Evolutionary conservation across 2,113 vertebrate genomes (phyloP).

Genomic region (Riparia riparia): DNA sequence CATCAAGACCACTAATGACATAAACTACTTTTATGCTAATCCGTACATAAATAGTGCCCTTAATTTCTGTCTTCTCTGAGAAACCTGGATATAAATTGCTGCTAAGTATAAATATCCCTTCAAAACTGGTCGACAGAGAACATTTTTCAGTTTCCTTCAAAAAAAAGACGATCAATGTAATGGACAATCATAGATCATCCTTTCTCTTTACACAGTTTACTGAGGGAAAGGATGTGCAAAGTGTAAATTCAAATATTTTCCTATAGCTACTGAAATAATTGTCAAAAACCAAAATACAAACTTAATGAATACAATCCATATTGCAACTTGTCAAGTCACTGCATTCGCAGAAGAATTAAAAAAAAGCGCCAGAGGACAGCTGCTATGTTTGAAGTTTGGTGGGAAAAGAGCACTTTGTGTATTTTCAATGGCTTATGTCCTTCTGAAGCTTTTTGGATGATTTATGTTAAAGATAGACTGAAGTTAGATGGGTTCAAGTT

Average conservation of each 20-base stretch:
- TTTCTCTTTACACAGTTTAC: not conserved
- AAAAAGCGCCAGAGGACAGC: not conserved
- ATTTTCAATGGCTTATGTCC: conserved; percentile 33
- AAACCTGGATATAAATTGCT: not conserved
- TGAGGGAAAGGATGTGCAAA: not conserved
- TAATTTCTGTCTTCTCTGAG: not conserved
- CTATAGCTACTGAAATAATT: not conserved
- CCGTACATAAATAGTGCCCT: fast-evolving
- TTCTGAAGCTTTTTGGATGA: conserved; percentile 35
- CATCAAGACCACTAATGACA: not conserved
- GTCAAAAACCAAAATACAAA: not conserved
- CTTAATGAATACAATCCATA: conserved; percentile 1
- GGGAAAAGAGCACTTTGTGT: conserved; percentile 13
- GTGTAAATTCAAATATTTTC: not conserved
- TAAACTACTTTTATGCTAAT: not conserved
- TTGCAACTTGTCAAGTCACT: not conserved
- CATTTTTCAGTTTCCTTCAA: not conserved
- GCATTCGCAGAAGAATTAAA: not conserved
- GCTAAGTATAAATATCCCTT: not conserved
- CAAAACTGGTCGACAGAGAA: not conserved
- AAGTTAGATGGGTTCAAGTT: conserved; percentile 54
- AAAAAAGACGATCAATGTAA: not conserved
- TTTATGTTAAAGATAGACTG: conserved; percentile 59
- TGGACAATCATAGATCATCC: not conserved
- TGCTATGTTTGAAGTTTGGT: conserved; percentile 21